Evolutionary conservation across 2,888 invertebrate genomes (phyloP), one percentile per base, ranked within the genome.

Genomic region (Parelbella ahira): DNA sequence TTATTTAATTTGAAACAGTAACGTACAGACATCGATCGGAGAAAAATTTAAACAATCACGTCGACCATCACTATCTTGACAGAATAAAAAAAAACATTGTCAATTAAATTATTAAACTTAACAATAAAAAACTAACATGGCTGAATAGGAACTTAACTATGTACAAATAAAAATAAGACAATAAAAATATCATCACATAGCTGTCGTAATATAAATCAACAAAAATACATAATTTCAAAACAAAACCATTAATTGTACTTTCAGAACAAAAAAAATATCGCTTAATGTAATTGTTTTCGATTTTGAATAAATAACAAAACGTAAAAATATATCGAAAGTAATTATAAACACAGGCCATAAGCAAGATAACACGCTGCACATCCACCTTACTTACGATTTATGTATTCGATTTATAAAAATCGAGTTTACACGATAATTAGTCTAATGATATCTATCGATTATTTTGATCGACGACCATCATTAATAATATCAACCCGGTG

Each of bases 221-320:
- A 48, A 50, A 49, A 51, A 37, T 15, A 37, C 37, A 37, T 15
- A 23, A 23, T n/a, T 37, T 21, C 3, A 50, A 48, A 50, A 50
- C 45, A 49, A 49, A 54, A 53, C 52, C 50, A 42, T 45, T 44
- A 45, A 32, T 57, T 57, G 56, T 56, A 58, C 56, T 56, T 50
- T 38, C n/a, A n/a, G n/a, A n/a, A 32, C 39, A 42, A 44, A 49
- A 36, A 52, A 33, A 45, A 36, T 37, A 29, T 37, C 37, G 13
- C 10, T 12, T 25, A 13, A n/a, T n/a, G n/a, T n/a, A n/a, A n/a
- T n/a, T n/a, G n/a, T n/a, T n/a, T n/a, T n/a, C n/a, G n/a, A n/a
- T n/a, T n/a, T n/a, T 7, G 3, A 21, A 3, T 21, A 3, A 21
- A 21, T 7, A 21, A 5, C 3, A n/a, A 7, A 21, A 21, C n/a